Evolutionary conservation across 2,888 invertebrate species (phyloP).

Genomic region (Piscicola geometra): DNA sequence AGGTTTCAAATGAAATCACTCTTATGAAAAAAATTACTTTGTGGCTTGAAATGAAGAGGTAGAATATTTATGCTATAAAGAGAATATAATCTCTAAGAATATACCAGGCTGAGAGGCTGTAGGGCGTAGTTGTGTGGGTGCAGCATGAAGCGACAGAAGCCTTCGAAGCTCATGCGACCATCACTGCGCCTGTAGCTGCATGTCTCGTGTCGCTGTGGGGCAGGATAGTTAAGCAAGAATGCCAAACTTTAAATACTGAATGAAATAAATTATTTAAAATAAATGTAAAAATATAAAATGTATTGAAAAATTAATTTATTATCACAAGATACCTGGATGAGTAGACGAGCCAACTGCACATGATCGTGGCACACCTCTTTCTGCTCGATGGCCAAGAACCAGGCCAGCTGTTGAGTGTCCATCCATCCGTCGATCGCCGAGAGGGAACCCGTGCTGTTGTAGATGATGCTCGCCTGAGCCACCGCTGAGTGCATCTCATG

Average conservation of each 20-base stretch:
- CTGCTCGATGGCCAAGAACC: conserved; percentile 30
- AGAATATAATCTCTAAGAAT: no score
- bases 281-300: no score
- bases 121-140: not conserved
- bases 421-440: conserved; percentile 15
- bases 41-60: no score
- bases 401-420: conserved; percentile 23
- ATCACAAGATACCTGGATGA: conserved; percentile 15
- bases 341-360: not conserved
- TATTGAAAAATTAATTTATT: no score
- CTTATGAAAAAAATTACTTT: no score
- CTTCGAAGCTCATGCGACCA: not conserved
- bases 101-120: not conserved
- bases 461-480: conserved; percentile 24
- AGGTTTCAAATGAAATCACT: no score
- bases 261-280: no score
- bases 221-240: no score
- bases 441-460: conserved; percentile 18
- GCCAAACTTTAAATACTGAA: no score
- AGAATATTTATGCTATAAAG: no score
- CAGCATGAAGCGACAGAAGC: conserved; percentile 2
- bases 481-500: conserved; percentile 25
- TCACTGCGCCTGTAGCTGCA: not conserved
- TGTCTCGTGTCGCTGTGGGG: not conserved
- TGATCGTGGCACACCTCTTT: conserved; percentile 2